Evolutionary conservation across 2,888 invertebrate species (phyloP).

Genomic region (Agriopis leucophaearia): DNA sequence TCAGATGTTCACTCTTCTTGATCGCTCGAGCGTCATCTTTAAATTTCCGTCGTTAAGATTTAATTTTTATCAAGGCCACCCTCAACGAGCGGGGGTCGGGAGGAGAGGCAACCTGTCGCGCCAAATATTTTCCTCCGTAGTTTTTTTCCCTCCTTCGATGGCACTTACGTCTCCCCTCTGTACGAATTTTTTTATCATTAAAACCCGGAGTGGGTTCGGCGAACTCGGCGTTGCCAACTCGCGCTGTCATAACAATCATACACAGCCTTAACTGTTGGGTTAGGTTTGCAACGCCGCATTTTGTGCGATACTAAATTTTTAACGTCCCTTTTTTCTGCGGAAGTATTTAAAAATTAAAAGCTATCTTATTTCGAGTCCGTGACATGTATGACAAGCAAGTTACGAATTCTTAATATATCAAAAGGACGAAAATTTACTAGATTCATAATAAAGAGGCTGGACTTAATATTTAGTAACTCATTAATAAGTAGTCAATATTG

Average conservation of each 20-base stretch:
- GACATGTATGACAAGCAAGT: not conserved
- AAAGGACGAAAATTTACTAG: too few relatives aligned
- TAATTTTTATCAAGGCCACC: conserved; percentile 84
- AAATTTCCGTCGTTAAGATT: conserved; percentile 87
- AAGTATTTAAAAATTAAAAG: conserved; percentile 12
- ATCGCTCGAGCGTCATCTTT: conserved; percentile 86
- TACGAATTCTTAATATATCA: too few relatives aligned
- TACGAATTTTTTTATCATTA: conserved; percentile 87
- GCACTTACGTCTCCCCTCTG: conserved; percentile 85
- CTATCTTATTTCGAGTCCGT: not conserved
- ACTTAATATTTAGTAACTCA: too few relatives aligned
- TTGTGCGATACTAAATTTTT: conserved; percentile 38
- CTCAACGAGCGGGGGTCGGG: conserved; percentile 48
- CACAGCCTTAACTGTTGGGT: conserved; percentile 58
- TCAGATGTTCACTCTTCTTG: conserved; percentile 86
- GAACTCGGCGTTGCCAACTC: conserved; percentile 81
- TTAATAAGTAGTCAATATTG: too few relatives aligned
- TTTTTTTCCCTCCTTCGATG: conserved; percentile 84
- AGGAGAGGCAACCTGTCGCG: conserved; percentile 82
- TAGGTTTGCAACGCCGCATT: conserved; percentile 68
- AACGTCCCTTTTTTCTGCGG: conserved; percentile 25
- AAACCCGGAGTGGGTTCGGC: conserved; percentile 84
- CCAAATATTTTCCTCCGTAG: conserved; percentile 87
- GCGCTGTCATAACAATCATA: conserved; percentile 84
- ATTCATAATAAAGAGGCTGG: too few relatives aligned